Evolutionary conservation across 2,797 vertebrate species (phyloP).

Genomic region (Acanthornis magna): DNA sequence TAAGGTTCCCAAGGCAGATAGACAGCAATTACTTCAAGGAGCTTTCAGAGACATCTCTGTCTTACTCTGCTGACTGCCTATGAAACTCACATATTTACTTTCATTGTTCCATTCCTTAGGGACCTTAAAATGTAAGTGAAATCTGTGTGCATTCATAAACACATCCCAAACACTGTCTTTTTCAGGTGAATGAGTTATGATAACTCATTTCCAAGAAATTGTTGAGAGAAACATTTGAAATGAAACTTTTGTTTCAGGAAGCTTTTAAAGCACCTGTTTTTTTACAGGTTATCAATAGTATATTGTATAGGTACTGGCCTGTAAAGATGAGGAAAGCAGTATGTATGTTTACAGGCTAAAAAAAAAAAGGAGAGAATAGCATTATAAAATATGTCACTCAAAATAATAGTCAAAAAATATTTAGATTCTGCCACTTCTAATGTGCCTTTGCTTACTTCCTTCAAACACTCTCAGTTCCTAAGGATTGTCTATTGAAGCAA

Average conservation of each 20-base stretch:
- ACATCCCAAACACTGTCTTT: background rate
- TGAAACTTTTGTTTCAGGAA: background rate
- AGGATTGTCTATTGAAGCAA: background rate
- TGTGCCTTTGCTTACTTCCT: background rate
- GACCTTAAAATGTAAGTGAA: background rate
- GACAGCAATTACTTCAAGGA: background rate
- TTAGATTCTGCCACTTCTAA: background rate
- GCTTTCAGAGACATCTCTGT: background rate
- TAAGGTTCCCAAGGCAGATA: background rate
- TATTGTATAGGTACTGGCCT: background rate
- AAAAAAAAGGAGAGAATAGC: background rate
- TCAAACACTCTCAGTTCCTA: background rate
- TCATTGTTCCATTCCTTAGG: background rate
- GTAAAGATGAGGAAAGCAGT: background rate
- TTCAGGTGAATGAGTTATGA: background rate
- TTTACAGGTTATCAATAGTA: background rate
- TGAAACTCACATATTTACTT: background rate
- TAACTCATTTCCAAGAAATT: background rate
- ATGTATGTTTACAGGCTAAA: background rate
- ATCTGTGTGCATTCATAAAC: background rate
- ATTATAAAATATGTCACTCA: background rate
- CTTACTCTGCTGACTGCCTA: background rate
- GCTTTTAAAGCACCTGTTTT: background rate
- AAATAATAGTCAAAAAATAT: background rate
- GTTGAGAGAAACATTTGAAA: background rate